Evolutionary conservation across 2,113 vertebrate species (phyloP), one percentile per base, ranked within the genome.

Genomic region (Rhea americana): DNA sequence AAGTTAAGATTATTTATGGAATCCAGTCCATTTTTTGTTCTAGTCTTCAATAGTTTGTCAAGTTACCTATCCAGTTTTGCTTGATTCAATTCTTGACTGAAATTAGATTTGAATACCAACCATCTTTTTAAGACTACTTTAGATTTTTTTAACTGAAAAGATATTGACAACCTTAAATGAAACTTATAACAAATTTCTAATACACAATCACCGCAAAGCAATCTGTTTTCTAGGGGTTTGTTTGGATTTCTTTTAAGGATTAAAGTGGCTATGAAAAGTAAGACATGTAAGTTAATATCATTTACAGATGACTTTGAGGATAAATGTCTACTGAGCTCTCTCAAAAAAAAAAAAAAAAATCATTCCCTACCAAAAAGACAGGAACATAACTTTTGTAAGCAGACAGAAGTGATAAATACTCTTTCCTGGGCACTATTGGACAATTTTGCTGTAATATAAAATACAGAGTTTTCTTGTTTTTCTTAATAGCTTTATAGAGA

Each of bases 211-310:
- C 19, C 11, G 14, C n/a, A 85, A 80, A 88, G 14, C 8, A 59
- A 20, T 61, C 26, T 55, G n/a, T 7, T 2, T 50, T 30, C 8
- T 5, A 12, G 7, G 1, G 0, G 21, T 53, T 47, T 18, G 5
- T 3, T 45, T 58, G 41, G 39, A n/a, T 58, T 74, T 35, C 56
- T 77, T 85, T 65, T 58, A 19, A 79, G 20, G 7, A 76, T 65
- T 35, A 32, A 30, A 56, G 4, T 10, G 13, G 11, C 55, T 53
- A 12, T 67, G 24, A 61, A 87, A 74, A 5, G 3, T 67, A 47
- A 68, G 28, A 79, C 11, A 78, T 67, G 80, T 16, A 75, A 19
- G 56, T 56, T 20, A 2, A 4, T 51, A 32, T n/a, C 2, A 58
- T 73, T 87, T 80, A 80, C 28, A 70, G 32, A 89, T 32, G 25